Evolutionary conservation across 2,113 vertebrate genomes (phyloP).

Genomic region (Trinectes maculatus): DNA sequence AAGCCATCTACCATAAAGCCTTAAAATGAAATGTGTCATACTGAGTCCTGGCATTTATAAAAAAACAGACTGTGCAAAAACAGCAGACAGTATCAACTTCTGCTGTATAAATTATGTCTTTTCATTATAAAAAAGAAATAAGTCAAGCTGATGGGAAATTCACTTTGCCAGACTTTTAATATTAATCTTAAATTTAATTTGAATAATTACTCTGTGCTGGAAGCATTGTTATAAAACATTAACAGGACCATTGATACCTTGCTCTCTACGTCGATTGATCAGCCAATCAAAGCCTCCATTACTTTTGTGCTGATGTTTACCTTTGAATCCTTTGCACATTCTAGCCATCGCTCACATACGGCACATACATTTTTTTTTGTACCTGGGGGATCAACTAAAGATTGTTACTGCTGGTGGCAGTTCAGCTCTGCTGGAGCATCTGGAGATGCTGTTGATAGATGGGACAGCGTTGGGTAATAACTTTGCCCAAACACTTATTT

Average conservation of each 20-base stretch:
- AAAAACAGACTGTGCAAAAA: background rate
- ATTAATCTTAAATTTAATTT: no score
- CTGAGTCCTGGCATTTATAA: conserved; percentile 12
- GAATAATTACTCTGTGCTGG: no score
- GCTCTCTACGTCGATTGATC: conserved; percentile 6
- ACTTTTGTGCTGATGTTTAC: conserved; percentile 36
- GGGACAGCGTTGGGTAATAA: conserved; percentile 31
- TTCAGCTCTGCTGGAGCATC: conserved; percentile 38
- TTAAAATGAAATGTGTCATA: conserved; percentile 25
- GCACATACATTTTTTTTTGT: conserved; percentile 22
- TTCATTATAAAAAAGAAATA: no score
- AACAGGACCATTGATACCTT: conserved; percentile 16
- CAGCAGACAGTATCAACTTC: background rate
- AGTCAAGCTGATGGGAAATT: no score
- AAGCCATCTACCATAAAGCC: conserved; percentile 7
- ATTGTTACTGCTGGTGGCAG: conserved; percentile 29
- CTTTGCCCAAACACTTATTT: conserved; percentile 32
- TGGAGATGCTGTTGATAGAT: conserved; percentile 54
- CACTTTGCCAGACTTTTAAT: no score
- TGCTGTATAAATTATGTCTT: background rate
- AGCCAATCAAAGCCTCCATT: conserved; percentile 13
- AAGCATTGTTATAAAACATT: conserved; percentile 29
- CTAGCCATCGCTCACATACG: conserved; percentile 25
- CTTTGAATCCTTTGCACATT: conserved; percentile 12
- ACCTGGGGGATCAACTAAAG: conserved; percentile 6